phyloP scores from a whole-genome alignment of 2,113 vertebrate genomes.

The Nicator chloris region DNA sequence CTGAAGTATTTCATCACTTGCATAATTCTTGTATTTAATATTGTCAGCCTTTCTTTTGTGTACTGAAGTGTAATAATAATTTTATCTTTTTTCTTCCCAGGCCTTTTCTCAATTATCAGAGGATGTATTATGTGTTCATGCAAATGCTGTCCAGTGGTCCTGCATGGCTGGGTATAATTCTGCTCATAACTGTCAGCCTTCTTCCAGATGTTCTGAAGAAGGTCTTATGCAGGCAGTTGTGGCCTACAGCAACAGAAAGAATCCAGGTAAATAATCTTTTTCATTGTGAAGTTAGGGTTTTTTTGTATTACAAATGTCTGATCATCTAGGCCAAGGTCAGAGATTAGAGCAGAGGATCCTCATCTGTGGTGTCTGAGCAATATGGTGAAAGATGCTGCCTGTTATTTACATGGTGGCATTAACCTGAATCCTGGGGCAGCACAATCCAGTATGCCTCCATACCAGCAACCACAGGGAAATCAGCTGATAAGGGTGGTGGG shows the following conservation, averaged over 20 bases:
- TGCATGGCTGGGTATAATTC: slow-evolving; percentile 91
- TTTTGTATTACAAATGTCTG: background rate
- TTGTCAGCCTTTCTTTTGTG: background rate
- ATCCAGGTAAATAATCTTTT: slow-evolving; percentile 81
- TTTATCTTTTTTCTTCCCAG: slow-evolving; percentile 61
- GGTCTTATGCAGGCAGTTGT: slow-evolving; percentile 87
- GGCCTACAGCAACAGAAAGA: slow-evolving; percentile 91
- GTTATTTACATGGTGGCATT: background rate
- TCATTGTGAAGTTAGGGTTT: background rate
- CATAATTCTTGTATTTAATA: background rate
- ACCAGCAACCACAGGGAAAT: background rate
- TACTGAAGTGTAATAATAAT: background rate
- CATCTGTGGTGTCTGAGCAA: background rate
- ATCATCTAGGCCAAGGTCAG: background rate
- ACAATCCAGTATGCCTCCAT: background rate
- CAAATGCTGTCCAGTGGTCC: slow-evolving; percentile 96
- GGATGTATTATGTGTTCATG: slow-evolving; percentile 99
- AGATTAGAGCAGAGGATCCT: background rate
- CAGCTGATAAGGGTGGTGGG: background rate
- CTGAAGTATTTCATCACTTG: background rate
- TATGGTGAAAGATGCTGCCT: background rate
- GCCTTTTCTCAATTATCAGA: slow-evolving; percentile 98
- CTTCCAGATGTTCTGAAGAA: slow-evolving; percentile 95
- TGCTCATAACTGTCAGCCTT: slow-evolving; percentile 89
- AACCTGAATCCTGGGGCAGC: background rate